Base-by-base conservation (phyloP, 2,797 vertebrate genomes). In the Neoniphon sammara region DNA sequence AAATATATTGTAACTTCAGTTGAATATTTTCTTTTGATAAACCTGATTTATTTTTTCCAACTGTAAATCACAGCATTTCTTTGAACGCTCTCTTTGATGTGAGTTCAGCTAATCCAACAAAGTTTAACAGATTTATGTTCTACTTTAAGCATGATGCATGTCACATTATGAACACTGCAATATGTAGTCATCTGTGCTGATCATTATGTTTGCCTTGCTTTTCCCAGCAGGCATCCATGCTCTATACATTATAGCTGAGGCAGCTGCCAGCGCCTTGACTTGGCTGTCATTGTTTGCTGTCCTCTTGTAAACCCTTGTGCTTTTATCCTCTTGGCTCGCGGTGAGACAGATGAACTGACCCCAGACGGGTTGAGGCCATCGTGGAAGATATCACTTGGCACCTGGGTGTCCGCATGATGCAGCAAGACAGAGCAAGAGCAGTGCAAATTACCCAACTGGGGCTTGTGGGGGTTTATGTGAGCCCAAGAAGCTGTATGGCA, bases 341-440 rank as follows among this genome's bases (percentile, higher is more conserved):
- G 70, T 49, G 63, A 71, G 65, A 64, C 72, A 68, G 78, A 81
- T 67, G 75, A 77, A 77, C 68, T 74, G 39, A 66, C 50, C 67
- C 36, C 54, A 76, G 75, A 76, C 67, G 77, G 62, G 34, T 18
- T 66, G 31, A 52, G 53, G 47, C 18, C 18, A n/a, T 80, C 68
- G 77, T 73, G 58, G 81, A 27, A 80, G 77, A 80, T 57, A 89
- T 90, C 68, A 65, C 81, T 78, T 83, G 78, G 68, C 80, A 88
- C 85, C 81, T 42, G 23, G 5, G 46, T 58, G 64, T 84, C 57
- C 85, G 89, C 88, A 88, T 86, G 66, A 58, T 60, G 59, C 57
- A 73, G 77, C 80, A 76, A 80, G 67, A 61, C 25, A 62, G 64
- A 20, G 65, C 65, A 71, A 71, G 64, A 44, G 79, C 70, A 73